These are phyloP conservation scores for Trichoplax adhaerens DNA, from an alignment of 37 sponge, comb jelly and placozoan genomes.

Conservation along the genomic window DNA sequence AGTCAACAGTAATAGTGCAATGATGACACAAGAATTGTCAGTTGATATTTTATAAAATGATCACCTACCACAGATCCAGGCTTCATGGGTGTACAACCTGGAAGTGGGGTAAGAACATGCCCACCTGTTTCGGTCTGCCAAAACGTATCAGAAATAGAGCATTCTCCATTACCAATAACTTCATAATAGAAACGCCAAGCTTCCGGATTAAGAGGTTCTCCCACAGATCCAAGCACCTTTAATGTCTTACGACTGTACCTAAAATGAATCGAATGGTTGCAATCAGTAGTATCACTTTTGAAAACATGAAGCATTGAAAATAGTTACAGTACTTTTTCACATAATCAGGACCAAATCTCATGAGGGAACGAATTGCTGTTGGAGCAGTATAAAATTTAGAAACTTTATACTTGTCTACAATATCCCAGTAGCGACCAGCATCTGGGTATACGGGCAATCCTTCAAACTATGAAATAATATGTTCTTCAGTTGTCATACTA, in stretches of 20 bases:
- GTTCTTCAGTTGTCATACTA: not conserved
- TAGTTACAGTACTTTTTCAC: slow-evolving; percentile 3
- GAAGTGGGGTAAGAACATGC: slow-evolving; percentile 6
- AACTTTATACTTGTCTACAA: slow-evolving; percentile 24
- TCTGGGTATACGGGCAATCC: slow-evolving; percentile 11
- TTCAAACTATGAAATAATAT: slow-evolving; percentile 4
- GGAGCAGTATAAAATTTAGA: slow-evolving; percentile 24
- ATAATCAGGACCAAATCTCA: slow-evolving; percentile 1
- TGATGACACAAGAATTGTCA: too few relatives aligned
- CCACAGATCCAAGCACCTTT: slow-evolving; percentile 19
- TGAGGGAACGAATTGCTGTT: slow-evolving; percentile 12
- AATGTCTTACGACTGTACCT: slow-evolving; percentile 5
- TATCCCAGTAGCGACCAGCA: slow-evolving; percentile 13
- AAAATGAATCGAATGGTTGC: not conserved
- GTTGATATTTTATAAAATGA: too few relatives aligned
- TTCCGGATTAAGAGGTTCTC: slow-evolving; percentile 34
- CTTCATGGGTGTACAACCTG: slow-evolving; percentile 15
- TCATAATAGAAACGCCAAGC: slow-evolving; percentile 30
- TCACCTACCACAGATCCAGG: not conserved
- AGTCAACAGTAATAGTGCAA: too few relatives aligned
- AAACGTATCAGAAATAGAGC: slow-evolving; percentile 8
- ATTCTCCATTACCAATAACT: slow-evolving; percentile 9
- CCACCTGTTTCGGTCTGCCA: slow-evolving; percentile 26
- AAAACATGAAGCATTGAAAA: not conserved
- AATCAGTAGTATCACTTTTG: not conserved